These are phyloP conservation scores for Cosmia trapezina DNA, from an alignment of 2,888 invertebrate genomes.

Conservation along the genomic window DNA sequence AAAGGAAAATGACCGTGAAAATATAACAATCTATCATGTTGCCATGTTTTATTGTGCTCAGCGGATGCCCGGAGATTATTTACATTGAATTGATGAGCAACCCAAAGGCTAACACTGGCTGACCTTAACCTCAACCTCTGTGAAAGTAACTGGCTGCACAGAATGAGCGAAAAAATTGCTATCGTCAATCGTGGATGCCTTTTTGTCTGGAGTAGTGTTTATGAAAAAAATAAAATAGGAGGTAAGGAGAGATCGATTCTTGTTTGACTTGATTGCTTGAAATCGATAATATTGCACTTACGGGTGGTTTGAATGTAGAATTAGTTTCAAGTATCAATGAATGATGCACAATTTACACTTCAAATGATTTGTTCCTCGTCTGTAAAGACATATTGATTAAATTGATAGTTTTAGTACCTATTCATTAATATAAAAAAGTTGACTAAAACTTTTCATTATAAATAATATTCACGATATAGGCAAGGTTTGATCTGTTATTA, in stretches of 20 bases:
- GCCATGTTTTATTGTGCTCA: conserved; percentile 82
- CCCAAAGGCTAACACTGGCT: conserved; percentile 78
- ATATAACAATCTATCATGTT: conserved; percentile 84
- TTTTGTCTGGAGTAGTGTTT: conserved; percentile 68
- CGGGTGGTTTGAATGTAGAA: neutral
- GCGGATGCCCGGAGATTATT: conserved; percentile 85
- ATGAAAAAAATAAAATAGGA: conserved; percentile 49
- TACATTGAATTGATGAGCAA: conserved; percentile 87
- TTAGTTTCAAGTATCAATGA: neutral
- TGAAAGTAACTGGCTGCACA: conserved; percentile 73
- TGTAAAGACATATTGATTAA: neutral
- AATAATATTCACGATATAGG: neutral
- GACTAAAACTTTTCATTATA: neutral
- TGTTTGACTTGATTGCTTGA: conserved; percentile 19
- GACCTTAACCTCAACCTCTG: conserved; percentile 82
- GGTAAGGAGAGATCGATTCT: conserved; percentile 13
- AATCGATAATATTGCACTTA: conserved; percentile 3
- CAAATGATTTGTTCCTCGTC: neutral
- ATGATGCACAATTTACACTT: neutral
- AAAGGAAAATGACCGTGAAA: conserved; percentile 76
- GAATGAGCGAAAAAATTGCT: conserved; percentile 81
- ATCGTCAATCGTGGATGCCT: conserved; percentile 72
- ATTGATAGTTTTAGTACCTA: neutral
- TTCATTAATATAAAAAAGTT: neutral
- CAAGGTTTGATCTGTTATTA: conserved; percentile 24